Conservation (phyloP, 1,140 invertebrate genomes). For the Euwallacea fornicatus region DNA sequence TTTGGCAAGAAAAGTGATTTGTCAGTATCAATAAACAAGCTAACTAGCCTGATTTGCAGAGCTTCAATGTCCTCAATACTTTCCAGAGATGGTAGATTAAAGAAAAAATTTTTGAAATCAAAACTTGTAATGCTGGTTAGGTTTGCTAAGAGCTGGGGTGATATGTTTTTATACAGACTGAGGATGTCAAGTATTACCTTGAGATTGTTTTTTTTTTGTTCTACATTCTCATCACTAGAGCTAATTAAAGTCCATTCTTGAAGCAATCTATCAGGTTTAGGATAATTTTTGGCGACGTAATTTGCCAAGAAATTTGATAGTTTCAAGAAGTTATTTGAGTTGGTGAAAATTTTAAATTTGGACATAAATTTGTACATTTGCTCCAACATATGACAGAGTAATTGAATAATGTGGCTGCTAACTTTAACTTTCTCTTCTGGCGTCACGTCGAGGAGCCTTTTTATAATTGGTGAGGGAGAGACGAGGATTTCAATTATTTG, state of each 20-base stretch:
- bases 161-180: conserved; percentile 58
- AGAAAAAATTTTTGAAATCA: conserved; percentile 56
- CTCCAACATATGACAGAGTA: conserved; percentile 57
- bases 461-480: conserved; percentile 57
- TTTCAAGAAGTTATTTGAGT: conserved; percentile 47
- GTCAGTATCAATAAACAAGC: conserved; percentile 63
- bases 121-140: conserved; percentile 40
- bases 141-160: conserved; percentile 59
- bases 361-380: conserved; percentile 54
- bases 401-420: conserved; percentile 55
- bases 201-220: conserved; percentile 50
- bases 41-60: conserved; percentile 67
- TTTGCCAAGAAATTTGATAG: conserved; percentile 55
- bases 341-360: conserved; percentile 46
- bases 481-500: conserved; percentile 58
- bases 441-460: conserved; percentile 52
- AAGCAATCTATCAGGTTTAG: conserved; percentile 56
- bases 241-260: conserved; percentile 52
- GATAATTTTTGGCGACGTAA: conserved; percentile 58
- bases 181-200: conserved; percentile 59
- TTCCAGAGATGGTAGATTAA: conserved; percentile 47
- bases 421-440: conserved; percentile 52
- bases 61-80: conserved; percentile 51
- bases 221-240: background rate
- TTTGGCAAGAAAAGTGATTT: conserved; percentile 59